phyloP scores from a whole-genome alignment of 2,888 invertebrate species.

The Griposia aprilina region DNA sequence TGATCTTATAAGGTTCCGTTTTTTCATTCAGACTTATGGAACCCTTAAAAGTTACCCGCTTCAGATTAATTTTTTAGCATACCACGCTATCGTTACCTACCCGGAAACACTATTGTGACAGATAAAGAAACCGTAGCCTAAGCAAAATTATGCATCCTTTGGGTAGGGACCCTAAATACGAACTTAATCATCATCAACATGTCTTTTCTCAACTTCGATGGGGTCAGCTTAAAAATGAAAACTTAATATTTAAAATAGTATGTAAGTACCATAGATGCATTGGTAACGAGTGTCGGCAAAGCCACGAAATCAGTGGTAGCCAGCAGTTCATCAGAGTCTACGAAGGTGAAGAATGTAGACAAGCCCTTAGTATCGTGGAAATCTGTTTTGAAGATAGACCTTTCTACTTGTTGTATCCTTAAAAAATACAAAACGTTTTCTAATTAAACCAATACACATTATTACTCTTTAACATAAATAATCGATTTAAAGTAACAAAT shows the following conservation, averaged over 20 bases:
- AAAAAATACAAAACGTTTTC: neutral
- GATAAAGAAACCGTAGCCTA: neutral
- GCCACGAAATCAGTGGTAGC: slow-evolving; percentile 50
- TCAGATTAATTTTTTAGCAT: neutral
- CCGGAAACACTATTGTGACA: neutral
- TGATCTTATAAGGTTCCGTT: too few relatives aligned
- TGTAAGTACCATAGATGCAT: slow-evolving; percentile 41
- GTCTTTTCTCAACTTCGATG: neutral
- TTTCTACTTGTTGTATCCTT: slow-evolving; percentile 44
- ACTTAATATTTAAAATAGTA: neutral
- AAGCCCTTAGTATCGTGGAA: slow-evolving; percentile 48
- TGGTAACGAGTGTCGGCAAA: slow-evolving; percentile 50
- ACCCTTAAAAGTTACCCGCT: neutral
- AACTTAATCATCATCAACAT: neutral
- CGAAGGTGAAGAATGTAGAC: slow-evolving; percentile 45
- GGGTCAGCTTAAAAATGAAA: neutral
- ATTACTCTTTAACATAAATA: neutral
- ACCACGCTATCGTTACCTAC: neutral
- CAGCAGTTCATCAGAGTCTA: slow-evolving; percentile 51
- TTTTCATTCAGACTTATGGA: too few relatives aligned
- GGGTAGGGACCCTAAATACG: neutral
- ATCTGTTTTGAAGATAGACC: slow-evolving; percentile 34
- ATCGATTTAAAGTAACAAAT: neutral
- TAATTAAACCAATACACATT: neutral
- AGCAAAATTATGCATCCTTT: neutral